phyloP scores from a whole-genome alignment of 1,140 invertebrate species.

The Pogonus chalceus region DNA sequence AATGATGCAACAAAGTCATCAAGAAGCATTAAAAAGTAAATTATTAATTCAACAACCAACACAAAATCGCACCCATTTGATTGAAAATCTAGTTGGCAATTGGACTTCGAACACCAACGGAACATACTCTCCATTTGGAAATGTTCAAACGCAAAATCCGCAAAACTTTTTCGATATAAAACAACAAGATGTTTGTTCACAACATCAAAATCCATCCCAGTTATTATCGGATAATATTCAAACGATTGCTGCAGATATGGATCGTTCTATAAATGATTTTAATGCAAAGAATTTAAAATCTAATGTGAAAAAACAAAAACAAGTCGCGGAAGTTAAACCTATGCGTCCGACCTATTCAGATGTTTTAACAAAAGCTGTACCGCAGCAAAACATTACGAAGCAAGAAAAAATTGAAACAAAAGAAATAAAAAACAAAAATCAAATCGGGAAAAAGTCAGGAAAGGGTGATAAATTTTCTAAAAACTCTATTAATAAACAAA shows the following conservation, averaged over 20 bases:
- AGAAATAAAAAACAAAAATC: conserved; percentile 31
- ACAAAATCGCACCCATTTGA: conserved; percentile 41
- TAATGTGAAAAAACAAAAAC: conserved; percentile 53
- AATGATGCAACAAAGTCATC: conserved; percentile 10
- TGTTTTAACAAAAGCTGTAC: conserved; percentile 55
- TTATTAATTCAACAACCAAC: conserved; percentile 14
- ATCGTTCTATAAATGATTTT: conserved; percentile 17
- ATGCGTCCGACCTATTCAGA: conserved; percentile 77
- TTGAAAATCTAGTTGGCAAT: conserved; percentile 71
- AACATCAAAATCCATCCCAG: conserved; percentile 13
- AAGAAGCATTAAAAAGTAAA: conserved; percentile 1
- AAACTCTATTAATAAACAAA: conserved; percentile 25
- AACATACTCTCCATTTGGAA: conserved; percentile 71
- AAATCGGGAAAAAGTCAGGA: conserved; percentile 27
- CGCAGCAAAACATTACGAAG: conserved; percentile 37
- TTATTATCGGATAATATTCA: not conserved
- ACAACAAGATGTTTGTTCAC: conserved; percentile 9
- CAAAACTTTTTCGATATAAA: conserved; percentile 32
- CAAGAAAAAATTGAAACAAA: conserved; percentile 38
- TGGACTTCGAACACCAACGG: conserved; percentile 70
- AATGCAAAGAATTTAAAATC: conserved; percentile 17
- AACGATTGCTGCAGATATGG: not conserved
- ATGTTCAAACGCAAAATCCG: conserved; percentile 23
- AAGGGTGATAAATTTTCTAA: conserved; percentile 40
- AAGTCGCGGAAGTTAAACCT: conserved; percentile 73